A percentile compares a stretch with the other conserved stretches of the same genome.
These are phyloP conservation scores for Apodemia duryi DNA, from an alignment of 2,888 invertebrate genomes.

Conservation along the genomic window DNA sequence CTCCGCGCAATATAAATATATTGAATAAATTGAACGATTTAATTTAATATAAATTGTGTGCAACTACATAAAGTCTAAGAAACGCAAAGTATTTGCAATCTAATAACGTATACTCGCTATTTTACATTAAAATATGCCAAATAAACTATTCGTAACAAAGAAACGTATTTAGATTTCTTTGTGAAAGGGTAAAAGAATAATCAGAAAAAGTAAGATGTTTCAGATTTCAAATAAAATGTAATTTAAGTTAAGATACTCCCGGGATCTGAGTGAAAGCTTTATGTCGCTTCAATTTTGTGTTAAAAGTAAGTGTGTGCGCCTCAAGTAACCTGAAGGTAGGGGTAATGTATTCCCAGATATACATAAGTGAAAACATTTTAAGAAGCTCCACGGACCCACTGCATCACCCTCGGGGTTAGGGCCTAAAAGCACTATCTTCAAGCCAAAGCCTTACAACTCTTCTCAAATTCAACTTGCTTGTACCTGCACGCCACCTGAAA, in stretches of 20 bases:
- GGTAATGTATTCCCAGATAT: slow-evolving; percentile 78
- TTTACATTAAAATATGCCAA: background rate
- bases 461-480: slow-evolving; percentile 79
- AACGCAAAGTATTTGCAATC: background rate
- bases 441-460: slow-evolving; percentile 79
- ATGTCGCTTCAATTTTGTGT: slow-evolving; percentile 77
- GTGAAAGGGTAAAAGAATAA: slow-evolving; percentile 19
- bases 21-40: no score
- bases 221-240: slow-evolving; percentile 67
- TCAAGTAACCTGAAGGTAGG: slow-evolving; percentile 71
- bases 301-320: slow-evolving; percentile 71
- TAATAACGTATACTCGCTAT: background rate
- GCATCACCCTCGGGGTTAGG: slow-evolving; percentile 78
- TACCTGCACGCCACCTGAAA: slow-evolving; percentile 49
- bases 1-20: no score
- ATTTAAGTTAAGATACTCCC: slow-evolving; percentile 71
- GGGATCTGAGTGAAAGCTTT: slow-evolving; percentile 71
- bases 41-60: no score
- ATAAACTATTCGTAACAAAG: background rate
- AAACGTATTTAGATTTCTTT: slow-evolving; percentile 7
- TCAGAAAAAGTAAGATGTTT: slow-evolving; percentile 43
- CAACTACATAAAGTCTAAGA: background rate
- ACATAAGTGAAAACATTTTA: slow-evolving; percentile 79
- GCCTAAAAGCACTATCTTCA: slow-evolving; percentile 80
- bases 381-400: slow-evolving; percentile 76